Evolutionary conservation across 2,113 vertebrate species (phyloP), one percentile per base, ranked within the genome.

Genomic region (Australoheros scitulus): DNA sequence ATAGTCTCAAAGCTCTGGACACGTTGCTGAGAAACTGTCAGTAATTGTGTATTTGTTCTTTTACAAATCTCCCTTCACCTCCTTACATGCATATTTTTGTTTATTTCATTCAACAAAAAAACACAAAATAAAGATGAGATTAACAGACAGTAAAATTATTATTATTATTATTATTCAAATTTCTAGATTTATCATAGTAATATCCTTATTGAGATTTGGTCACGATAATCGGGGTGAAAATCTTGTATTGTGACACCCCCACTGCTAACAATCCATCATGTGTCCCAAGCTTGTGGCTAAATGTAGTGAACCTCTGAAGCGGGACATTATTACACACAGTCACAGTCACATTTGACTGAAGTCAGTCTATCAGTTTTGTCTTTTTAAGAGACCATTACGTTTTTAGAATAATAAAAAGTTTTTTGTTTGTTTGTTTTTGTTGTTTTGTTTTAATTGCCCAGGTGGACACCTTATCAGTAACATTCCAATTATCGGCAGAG

Each of bases 361-460:
- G n/a, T 4, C 55, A 11, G 4, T 38, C 34, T 6, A 7, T 65
- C 32, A 2, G 24, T 9, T 32, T 36, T 9, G 5, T 70, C 3
- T 60, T 78, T 58, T 41, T 76, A 22, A 75, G n/a, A n/a, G 32
- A 8, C 38, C 34, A 6, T 29, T 20, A 52, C 43, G 24, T 7
- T 70, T 24, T 56, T 56, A 1, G 0, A 0, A 52, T 6, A 8
- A 20, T 8, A 6, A 50, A 50, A 50, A 50, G 5, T 18, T 65
- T 7, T 43, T 65, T 68, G 41, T 29, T 26, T 65, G 13, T 43
- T 65, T 68, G 41, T 29, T 26, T 47, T 17, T 18, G 15, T 4
- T 50, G 26, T 29, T 4, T 29, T 70, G 7, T 52, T 52, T 70
- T 52, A 29, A 70, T 29, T 52, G 50, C 17, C 15, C 50, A 52